A percentile compares a stretch with the other conserved stretches of the same genome.
phyloP scores from a whole-genome alignment of 2,113 vertebrate genomes.

The Probosciger aterrimus region DNA sequence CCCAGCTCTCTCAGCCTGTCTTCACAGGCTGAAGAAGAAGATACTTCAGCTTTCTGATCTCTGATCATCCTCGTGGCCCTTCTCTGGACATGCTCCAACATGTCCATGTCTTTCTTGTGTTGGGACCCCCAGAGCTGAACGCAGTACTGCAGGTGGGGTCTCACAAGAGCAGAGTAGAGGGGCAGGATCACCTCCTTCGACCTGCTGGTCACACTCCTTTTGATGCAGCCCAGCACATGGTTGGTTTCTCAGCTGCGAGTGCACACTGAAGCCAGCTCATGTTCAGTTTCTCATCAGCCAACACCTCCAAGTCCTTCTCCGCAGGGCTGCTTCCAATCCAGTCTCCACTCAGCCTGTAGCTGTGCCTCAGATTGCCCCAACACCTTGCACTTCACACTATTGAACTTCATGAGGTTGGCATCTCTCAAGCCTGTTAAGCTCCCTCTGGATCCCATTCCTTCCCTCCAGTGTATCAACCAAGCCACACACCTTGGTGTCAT shows the following conservation, averaged over 20 bases:
- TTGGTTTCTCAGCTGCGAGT: background rate
- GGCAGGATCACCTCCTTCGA: background rate
- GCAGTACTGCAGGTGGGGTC: background rate
- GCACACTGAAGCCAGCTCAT: background rate
- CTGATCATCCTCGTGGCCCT: background rate
- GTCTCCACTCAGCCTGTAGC: background rate
- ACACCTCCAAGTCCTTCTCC: background rate
- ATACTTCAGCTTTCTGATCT: background rate
- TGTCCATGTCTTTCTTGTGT: background rate
- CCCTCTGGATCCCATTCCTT: background rate
- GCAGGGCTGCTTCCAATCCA: background rate
- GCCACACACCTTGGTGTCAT: background rate
- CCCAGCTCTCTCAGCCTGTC: background rate
- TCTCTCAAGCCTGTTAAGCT: background rate
- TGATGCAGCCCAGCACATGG: background rate
- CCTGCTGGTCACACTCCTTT: rapidly evolving
- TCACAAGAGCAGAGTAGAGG: background rate
- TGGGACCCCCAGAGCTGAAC: background rate
- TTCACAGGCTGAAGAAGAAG: background rate
- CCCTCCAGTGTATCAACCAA: rapidly evolving
- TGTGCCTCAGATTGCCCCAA: background rate
- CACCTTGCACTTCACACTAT: background rate
- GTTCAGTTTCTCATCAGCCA: background rate
- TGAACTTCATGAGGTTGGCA: background rate
- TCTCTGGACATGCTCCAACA: background rate